phyloP scores from a whole-genome alignment of 2,113 vertebrate genomes.

The Leptobrachium ailaonicum region DNA sequence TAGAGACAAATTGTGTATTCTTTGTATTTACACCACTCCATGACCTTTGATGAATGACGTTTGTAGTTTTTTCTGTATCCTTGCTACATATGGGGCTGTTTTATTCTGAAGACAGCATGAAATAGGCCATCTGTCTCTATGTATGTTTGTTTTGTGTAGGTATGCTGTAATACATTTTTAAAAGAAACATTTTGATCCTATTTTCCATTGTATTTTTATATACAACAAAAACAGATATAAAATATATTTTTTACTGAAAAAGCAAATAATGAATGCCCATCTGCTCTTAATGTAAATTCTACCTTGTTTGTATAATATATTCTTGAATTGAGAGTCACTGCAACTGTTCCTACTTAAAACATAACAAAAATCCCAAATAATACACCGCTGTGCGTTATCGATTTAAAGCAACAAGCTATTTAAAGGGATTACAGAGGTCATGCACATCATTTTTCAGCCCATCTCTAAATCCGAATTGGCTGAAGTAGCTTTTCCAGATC shows the following conservation, averaged over 20 bases:
- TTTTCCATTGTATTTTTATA: background rate
- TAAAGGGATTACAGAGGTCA: no score
- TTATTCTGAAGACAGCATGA: background rate
- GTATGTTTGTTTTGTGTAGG: background rate
- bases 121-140: constrained; percentile 14
- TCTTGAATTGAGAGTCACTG: background rate
- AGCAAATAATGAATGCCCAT: background rate
- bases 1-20: constrained; percentile 7
- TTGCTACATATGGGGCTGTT: constrained; percentile 18
- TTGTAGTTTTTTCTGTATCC: background rate
- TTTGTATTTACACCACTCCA: background rate
- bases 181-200: constrained; percentile 31
- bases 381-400: background rate
- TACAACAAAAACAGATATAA: background rate
- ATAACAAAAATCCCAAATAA: background rate
- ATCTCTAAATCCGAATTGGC: no score
- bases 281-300: background rate
- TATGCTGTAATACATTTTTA: background rate
- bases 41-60: constrained; percentile 6
- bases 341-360: background rate
- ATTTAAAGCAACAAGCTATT: no score
- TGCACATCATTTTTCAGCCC: no score
- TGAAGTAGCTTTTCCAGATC: no score
- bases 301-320: background rate
- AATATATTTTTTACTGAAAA: background rate